Conservation (phyloP, 37 sponge, comb jelly and placozoan genomes). For the Amphimedon queenslandica region DNA sequence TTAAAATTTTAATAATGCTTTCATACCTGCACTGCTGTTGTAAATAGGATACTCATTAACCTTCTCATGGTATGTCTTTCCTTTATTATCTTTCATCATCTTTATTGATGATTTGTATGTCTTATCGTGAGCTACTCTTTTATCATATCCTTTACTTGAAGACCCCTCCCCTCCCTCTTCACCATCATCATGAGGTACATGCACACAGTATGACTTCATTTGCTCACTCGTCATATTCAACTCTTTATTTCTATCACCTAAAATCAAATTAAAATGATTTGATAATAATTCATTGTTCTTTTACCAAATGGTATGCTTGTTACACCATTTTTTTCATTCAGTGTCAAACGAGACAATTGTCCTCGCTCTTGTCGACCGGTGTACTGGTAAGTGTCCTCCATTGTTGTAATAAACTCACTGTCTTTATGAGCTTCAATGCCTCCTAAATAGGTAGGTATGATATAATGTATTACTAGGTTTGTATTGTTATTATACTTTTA, state of each 20-base stretch:
- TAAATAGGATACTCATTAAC: background rate
- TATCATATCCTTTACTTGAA: background rate
- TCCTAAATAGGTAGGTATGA: too few species aligned
- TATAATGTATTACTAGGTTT: too few species aligned
- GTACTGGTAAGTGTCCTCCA: background rate
- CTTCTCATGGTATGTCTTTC: background rate
- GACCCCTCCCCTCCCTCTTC: too few species aligned
- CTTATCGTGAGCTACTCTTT: background rate
- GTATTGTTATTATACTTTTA: too few species aligned
- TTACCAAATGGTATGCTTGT: background rate
- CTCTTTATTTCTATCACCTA: background rate
- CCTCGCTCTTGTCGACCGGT: background rate
- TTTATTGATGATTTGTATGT: background rate
- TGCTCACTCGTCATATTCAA: too few species aligned
- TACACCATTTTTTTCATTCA: background rate
- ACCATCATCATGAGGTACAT: too few species aligned
- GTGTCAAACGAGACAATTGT: background rate
- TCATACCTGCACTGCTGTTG: background rate
- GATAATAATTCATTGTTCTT: background rate
- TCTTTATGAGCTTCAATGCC: too few species aligned
- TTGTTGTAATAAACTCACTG: background rate
- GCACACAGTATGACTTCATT: background rate
- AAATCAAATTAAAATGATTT: background rate
- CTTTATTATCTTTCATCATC: background rate
- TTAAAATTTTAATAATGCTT: background rate